These are phyloP conservation scores for Brachynemurus nebulosus DNA, from an alignment of 2,888 invertebrate species.

Conservation along the genomic window DNA sequence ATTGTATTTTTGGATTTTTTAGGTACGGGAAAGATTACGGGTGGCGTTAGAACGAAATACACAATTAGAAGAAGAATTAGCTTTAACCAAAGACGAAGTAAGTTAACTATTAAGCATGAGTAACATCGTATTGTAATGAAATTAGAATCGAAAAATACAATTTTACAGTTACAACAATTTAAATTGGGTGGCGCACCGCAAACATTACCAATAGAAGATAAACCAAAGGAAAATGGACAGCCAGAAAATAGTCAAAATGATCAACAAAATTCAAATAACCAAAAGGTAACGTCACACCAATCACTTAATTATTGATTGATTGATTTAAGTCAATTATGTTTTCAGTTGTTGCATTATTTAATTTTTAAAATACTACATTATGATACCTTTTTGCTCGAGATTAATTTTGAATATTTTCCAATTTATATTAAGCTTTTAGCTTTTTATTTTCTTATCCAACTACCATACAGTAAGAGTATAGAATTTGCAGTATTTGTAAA, in stretches of 20 bases:
- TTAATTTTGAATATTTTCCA: too few relatives aligned
- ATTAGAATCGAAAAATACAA: constrained; percentile 1
- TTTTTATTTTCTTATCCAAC: too few relatives aligned
- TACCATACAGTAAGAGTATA: too few relatives aligned
- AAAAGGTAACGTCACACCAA: constrained; percentile 18
- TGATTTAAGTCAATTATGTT: too few relatives aligned
- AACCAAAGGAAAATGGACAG: constrained; percentile 72
- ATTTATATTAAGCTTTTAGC: too few relatives aligned
- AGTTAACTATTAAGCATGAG: constrained; percentile 24
- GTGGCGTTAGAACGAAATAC: constrained; percentile 94
- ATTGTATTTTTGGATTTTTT: constrained; percentile 22
- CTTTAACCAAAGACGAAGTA: constrained; percentile 93
- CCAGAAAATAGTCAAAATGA: constrained; percentile 43
- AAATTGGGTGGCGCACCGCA: constrained; percentile 55
- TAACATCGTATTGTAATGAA: not conserved
- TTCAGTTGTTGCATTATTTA: too few relatives aligned
- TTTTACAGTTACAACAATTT: constrained; percentile 60
- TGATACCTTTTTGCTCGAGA: too few relatives aligned
- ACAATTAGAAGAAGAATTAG: constrained; percentile 90
- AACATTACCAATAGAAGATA: constrained; percentile 40
- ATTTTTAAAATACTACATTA: too few relatives aligned
- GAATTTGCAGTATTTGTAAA: too few relatives aligned
- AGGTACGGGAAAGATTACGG: constrained; percentile 93
- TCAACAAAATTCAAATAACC: constrained; percentile 24
- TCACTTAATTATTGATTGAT: too few relatives aligned